Evolutionary conservation across 2,888 invertebrate genomes (phyloP).

Genomic region (Dione juno): DNA sequence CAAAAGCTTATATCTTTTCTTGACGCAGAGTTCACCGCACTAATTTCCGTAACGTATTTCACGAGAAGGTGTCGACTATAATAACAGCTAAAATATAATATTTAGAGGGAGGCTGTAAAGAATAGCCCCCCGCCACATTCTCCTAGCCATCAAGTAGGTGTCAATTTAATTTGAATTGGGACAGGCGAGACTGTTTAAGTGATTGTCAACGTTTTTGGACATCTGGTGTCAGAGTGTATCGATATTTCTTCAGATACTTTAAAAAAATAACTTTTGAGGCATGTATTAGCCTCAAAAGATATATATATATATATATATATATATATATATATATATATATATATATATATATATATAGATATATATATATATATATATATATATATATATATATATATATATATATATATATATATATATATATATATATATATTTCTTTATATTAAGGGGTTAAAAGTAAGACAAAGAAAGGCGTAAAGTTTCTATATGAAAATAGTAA

Average conservation of each 20-base stretch:
- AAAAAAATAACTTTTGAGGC: neutral
- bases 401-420: no score
- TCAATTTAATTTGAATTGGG: constrained; percentile 14
- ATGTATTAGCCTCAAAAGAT: no score
- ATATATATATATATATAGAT: no score
- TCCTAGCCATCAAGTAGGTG: constrained; percentile 1
- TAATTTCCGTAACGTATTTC: constrained; percentile 3
- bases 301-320: no score
- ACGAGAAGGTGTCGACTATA: neutral
- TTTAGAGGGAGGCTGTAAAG: neutral
- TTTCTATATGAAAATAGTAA: no score
- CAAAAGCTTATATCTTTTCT: no score
- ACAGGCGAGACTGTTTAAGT: neutral
- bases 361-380: no score
- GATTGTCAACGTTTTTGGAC: constrained; percentile 12
- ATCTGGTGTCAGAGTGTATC: neutral
- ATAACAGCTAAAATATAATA: constrained; percentile 3
- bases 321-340: no score
- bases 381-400: no score
- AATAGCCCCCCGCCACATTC: neutral
- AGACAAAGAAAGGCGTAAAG: no score
- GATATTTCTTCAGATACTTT: neutral
- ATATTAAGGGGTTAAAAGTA: no score
- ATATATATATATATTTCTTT: no score
- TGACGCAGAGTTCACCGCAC: neutral